Evolutionary conservation across 2,113 vertebrate genomes (phyloP).

Genomic region (Prionailurus bengalensis): DNA sequence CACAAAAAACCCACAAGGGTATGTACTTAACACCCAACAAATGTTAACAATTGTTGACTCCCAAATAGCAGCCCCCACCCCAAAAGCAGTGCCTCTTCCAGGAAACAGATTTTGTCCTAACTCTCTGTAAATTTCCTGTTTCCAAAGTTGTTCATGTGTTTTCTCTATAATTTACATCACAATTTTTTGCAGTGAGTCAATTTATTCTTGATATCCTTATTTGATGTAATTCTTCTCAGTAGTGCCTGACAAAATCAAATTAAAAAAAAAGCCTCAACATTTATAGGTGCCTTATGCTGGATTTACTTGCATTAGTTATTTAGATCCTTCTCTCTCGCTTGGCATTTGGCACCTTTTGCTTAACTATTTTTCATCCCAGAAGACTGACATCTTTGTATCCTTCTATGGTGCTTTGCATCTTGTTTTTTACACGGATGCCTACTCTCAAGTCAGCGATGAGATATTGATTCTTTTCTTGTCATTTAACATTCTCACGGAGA

Average conservation of each 20-base stretch:
- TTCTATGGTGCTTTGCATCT: background rate
- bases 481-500: conserved; percentile 64
- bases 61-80: background rate
- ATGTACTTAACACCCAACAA: background rate
- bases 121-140: background rate
- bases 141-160: background rate
- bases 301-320: background rate
- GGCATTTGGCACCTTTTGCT: conserved; percentile 16
- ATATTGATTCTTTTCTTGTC: conserved; percentile 62
- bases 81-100: background rate
- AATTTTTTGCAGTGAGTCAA: conserved; percentile 34
- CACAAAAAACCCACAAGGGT: background rate
- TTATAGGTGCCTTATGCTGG: background rate
- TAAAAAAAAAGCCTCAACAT: background rate
- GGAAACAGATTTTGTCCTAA: background rate
- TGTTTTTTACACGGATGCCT: conserved; percentile 17
- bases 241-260: conserved; percentile 21
- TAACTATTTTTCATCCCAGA: conserved; percentile 16
- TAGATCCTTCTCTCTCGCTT: background rate
- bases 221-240: conserved; percentile 38
- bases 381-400: background rate
- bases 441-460: background rate
- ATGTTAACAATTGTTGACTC: background rate
- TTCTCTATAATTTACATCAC: conserved; percentile 35
- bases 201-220: conserved; percentile 63